Percentiles rank a stretch among this genome's conserved stretches.
These are phyloP conservation scores for Drosophila silvestris DNA, from an alignment of 2,888 invertebrate species.

Conservation along the genomic window DNA sequence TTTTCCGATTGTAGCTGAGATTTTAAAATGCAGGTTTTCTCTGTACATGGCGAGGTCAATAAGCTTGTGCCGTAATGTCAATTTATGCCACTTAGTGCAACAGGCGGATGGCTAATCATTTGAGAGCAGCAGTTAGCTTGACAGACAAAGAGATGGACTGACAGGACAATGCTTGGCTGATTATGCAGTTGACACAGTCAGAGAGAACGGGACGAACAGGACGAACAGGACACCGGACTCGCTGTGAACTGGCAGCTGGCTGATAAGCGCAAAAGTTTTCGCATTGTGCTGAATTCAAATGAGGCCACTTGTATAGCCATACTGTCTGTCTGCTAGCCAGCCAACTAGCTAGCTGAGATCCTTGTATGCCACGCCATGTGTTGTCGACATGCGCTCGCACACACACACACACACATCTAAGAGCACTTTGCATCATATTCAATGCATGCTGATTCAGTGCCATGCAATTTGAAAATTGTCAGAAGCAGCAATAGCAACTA, in stretches of 20 bases:
- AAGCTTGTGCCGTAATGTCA: constrained; percentile 34
- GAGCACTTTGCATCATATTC: constrained; percentile 40
- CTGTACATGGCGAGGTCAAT: constrained; percentile 12
- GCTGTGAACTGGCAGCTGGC: constrained; percentile 40
- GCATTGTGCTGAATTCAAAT: constrained; percentile 61
- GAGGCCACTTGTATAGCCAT: constrained; percentile 46
- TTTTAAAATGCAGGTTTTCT: background rate
- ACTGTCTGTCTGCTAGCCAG: constrained; percentile 8
- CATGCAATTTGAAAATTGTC: constrained; percentile 64
- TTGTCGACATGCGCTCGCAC: background rate
- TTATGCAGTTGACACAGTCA: constrained; percentile 41
- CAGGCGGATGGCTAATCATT: constrained; percentile 51
- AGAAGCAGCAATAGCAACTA: constrained; percentile 34
- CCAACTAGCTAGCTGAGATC: background rate
- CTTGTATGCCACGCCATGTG: background rate
- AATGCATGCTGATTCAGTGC: constrained; percentile 73
- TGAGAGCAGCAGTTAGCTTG: constrained; percentile 12
- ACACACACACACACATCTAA: constrained; percentile 9
- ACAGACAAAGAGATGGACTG: constrained; percentile 12
- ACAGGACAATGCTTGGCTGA: constrained; percentile 24
- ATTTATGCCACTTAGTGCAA: constrained; percentile 46
- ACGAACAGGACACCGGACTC: background rate
- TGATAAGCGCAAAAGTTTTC: constrained; percentile 67
- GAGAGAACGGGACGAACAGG: constrained; percentile 1
- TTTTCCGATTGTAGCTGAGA: constrained; percentile 9